A percentile compares a stretch with the other conserved stretches of the same genome.
Evolutionary conservation across 2,113 vertebrate genomes (phyloP).

Genomic region (Macquaria australasica): DNA sequence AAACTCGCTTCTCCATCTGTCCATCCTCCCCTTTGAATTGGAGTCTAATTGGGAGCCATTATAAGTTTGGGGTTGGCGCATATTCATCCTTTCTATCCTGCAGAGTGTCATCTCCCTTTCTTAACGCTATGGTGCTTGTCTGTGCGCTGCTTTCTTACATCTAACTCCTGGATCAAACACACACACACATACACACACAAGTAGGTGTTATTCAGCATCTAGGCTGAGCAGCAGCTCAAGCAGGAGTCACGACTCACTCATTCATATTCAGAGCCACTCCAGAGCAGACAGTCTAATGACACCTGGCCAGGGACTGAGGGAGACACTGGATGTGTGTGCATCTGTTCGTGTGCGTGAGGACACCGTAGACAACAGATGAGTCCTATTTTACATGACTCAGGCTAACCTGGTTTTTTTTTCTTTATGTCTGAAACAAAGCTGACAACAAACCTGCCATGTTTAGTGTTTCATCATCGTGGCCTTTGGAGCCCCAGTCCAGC

Average conservation of each 20-base stretch:
- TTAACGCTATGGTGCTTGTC: no score
- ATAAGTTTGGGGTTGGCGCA: background rate
- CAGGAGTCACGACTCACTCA: constrained; percentile 78
- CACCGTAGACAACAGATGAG: background rate
- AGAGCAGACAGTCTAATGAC: constrained; percentile 62
- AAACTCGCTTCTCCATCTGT: background rate
- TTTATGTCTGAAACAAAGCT: background rate
- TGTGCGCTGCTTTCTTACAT: constrained; percentile 14
- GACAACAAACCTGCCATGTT: background rate
- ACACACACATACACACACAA: constrained; percentile 12
- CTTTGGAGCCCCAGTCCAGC: background rate
- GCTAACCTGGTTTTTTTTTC: background rate
- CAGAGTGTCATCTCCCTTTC: background rate
- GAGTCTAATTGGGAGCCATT: background rate
- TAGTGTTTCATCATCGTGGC: background rate
- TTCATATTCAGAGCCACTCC: constrained; percentile 78
- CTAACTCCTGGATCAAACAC: constrained; percentile 28
- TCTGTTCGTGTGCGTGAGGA: background rate
- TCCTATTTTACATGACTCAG: constrained; percentile 5
- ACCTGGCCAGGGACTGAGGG: constrained; percentile 50
- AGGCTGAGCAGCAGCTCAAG: constrained; percentile 21
- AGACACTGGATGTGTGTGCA: constrained; percentile 24
- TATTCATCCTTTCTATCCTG: background rate
- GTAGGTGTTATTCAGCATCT: background rate
- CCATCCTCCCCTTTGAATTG: background rate